Conservation (phyloP, 2,888 invertebrate species). For the Notocelia uddmanniana region DNA sequence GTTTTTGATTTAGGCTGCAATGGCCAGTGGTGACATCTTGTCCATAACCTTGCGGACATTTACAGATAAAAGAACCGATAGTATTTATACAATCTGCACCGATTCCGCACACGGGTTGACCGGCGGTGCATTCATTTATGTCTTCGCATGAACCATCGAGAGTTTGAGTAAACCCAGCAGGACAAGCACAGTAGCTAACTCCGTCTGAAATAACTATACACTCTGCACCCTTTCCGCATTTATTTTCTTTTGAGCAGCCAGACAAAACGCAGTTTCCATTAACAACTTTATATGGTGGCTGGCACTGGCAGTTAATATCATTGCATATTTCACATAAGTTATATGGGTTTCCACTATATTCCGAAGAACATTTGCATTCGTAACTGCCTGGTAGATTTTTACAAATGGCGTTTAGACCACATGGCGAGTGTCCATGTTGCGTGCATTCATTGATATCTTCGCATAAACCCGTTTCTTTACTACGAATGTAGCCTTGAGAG, state of each 20-base stretch:
- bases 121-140: constrained; percentile 93
- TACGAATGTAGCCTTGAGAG: constrained; percentile 94
- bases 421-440: constrained; percentile 91
- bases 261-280: constrained; percentile 94
- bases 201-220: constrained; percentile 96
- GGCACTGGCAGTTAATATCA: constrained; percentile 94
- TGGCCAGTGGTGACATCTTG: constrained; percentile 93
- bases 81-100: constrained; percentile 95
- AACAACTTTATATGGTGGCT: constrained; percentile 93
- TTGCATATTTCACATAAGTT: constrained; percentile 94
- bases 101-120: constrained; percentile 92
- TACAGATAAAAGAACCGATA: constrained; percentile 91
- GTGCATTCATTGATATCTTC: constrained; percentile 95
- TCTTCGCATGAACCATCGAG: constrained; percentile 94
- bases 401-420: constrained; percentile 95
- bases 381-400: constrained; percentile 97
- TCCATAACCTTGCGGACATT: constrained; percentile 92
- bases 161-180: constrained; percentile 92
- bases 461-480: constrained; percentile 90
- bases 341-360: constrained; percentile 96
- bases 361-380: constrained; percentile 95
- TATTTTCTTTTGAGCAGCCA: constrained; percentile 92
- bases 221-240: constrained; percentile 94
- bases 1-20: constrained; percentile 93
- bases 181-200: constrained; percentile 97